phyloP scores from a whole-genome alignment of 2,113 vertebrate species.

The Micronisus gabar region DNA sequence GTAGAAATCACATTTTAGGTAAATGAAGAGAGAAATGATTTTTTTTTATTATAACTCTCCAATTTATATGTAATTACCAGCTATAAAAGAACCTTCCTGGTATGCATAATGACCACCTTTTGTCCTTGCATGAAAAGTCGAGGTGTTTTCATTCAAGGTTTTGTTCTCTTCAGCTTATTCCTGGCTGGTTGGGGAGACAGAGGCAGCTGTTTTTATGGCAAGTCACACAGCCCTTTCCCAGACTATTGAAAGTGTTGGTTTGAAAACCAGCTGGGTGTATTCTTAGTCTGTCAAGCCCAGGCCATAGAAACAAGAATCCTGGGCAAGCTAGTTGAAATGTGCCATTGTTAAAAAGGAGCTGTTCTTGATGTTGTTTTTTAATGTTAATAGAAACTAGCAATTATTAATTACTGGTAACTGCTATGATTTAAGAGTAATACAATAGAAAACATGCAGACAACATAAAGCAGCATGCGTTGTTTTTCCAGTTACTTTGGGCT shows the following conservation, averaged over 20 bases:
- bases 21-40: constrained; percentile 80
- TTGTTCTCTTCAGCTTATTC: constrained; percentile 80
- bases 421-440: constrained; percentile 40
- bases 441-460: neutral
- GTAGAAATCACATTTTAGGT: constrained; percentile 78
- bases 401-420: constrained; percentile 60
- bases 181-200: constrained; percentile 78
- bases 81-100: constrained; percentile 81
- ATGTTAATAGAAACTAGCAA: constrained; percentile 45
- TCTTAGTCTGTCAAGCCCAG: constrained; percentile 68
- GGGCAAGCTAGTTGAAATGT: constrained; percentile 59
- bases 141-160: constrained; percentile 80
- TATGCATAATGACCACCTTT: constrained; percentile 83
- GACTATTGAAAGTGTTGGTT: constrained; percentile 61
- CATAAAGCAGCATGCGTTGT: neutral
- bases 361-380: constrained; percentile 54
- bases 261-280: constrained; percentile 77
- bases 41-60: constrained; percentile 76
- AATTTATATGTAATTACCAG: constrained; percentile 85
- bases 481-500: neutral
- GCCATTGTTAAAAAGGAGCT: constrained; percentile 44
- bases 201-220: constrained; percentile 78
- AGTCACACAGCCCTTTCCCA: constrained; percentile 62
- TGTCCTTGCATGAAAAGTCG: constrained; percentile 81
- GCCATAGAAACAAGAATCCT: constrained; percentile 59